Base-by-base conservation (phyloP, 2,797 vertebrate species). In the Discoglossus pictus region DNA sequence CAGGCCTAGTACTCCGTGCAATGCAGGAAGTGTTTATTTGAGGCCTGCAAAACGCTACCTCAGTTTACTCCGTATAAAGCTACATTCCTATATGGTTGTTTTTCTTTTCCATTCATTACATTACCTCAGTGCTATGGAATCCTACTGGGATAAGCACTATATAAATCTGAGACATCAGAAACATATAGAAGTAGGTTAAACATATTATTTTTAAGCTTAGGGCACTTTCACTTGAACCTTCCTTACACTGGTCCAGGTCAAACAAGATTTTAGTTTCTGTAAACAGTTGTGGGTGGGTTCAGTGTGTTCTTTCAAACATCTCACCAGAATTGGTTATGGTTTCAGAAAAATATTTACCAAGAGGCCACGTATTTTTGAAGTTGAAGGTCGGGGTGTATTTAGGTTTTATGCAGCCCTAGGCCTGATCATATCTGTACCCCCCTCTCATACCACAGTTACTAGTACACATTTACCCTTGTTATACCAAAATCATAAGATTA, bases 71-170 rank as follows among this genome's bases (percentile, higher is more conserved):
- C 11, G 34, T 18, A 15, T 51, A 11, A 23, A 50, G 16, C 47
- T 4, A n/a, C 60, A 70, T 63, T 64, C 68, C 52, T 4, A 34
- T 2, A 9, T 3, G 24, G 10, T 13, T 48, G 58, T 43, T 68
- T 52, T 51, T 60, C 12, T 46, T 20, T 36, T 24, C 31, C 65
- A 50, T 55, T 56, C 38, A 62, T 58, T 63, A 64, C 60, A 58
- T 58, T 63, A 42, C 46, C 65, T 61, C 56, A 52, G 39, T 38
- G 48, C 34, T 31, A 0, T 54, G 59, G 59, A 62, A 69, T 55
- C 24, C 25, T 21, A 24, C 42, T 48, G 64, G n/a, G 31, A 25
- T 48, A 39, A 47, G 25, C n/a, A 46, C 54, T 17, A 31, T 53
- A 16, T 68, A 68, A 52, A 68, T 61, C 56, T 18, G 20, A 16